Base-by-base conservation (phyloP, 2,113 vertebrate genomes). In the Brachyhypopomus gauderio region DNA sequence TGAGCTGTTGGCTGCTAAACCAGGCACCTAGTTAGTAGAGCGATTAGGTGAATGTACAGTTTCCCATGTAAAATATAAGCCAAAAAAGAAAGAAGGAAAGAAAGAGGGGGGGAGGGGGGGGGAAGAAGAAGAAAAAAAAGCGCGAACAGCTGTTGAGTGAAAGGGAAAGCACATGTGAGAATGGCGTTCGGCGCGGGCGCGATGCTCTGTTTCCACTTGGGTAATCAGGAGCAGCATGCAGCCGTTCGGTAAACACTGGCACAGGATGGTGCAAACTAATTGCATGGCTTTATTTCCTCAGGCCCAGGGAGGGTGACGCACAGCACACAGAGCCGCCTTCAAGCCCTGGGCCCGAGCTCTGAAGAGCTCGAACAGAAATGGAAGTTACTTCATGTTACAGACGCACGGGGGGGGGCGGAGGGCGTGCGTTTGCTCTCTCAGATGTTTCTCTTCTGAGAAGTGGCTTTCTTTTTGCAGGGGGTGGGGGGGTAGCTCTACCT, bases 141-240 rank as follows among this genome's bases (percentile, higher is more conserved):
- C 60, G 30, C 77, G 83, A 89, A 87, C 89, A 93, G 90, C 89
- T 93, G 89, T 84, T 92, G 81, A 48, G 78, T 75, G 83, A 83
- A 89, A 91, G 87, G 22, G 82, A 80, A 84, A 90, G 77, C 88
- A 90, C 83, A 87, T 83, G 76, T 87, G 78, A 72, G 87, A 86
- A 87, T 83, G 83, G 64, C 85, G 80, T 79, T 86, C 80, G 80
- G 78, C 70, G 60, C 22, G 76, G 64, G 79, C 78, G 81, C 84
- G 75, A 83, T 82, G 74, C 87, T 86, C 78, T 89, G 81, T 85
- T 91, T 88, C 83, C 83, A 87, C 84, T 78, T 80, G 60, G 82
- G 72, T 83, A 86, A 85, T 88, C 72, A 80, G 72, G 62, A 77
- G 80, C 75, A 84, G 69, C 41, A 85, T 75, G 73, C 81, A 85